Evolutionary conservation across 2,797 vertebrate genomes (phyloP), one percentile per base, ranked within the genome.

Genomic region (Coilia nasus): DNA sequence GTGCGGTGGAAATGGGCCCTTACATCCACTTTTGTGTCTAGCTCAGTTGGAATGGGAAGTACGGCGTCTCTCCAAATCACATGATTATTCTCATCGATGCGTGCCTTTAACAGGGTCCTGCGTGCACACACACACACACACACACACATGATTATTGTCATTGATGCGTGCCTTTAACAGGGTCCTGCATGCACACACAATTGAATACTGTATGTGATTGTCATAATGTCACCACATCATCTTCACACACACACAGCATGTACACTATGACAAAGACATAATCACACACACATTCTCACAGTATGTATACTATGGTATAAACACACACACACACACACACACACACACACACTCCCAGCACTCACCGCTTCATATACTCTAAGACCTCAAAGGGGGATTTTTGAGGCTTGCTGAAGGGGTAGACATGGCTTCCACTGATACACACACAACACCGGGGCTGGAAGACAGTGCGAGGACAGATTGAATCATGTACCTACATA

Each of bases 361-460:
- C 93, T 47, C 88, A 95, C 93, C 0, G 28, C 0, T 0, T 0
- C 0, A 87, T 0, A 0, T 2, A 0, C 0, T 41, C 0, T 35
- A 14, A 12, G 0, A 78, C 0, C 0, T 0, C 28, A 2, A 0
- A 0, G 0, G 90, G 0, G 19, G 0, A 2, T 0, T 25, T 2
- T 81, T 71, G 0, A 1, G 0, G 0, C 3, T 0, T 31, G 4
- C 81, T 78, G 0, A 1, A 0, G 0, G 85, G 35, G n/a, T 2
- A 15, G 0, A 17, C 1, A 41, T 92, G 90, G 87, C 46, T 89
- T 46, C 91, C 90, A 0, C 90, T 94, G 85, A 95, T 54, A 41
- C 90, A 93, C 35, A 95, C 87, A 64, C 93, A 93, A 82, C 94
- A 94, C 2, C 44, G 44, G 67, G 94, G 94, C 95, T 96, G 87